A percentile compares a stretch with the other conserved stretches of the same genome.
Conservation (phyloP, 2,113 vertebrate species). For the Marcusenius ussheri region DNA sequence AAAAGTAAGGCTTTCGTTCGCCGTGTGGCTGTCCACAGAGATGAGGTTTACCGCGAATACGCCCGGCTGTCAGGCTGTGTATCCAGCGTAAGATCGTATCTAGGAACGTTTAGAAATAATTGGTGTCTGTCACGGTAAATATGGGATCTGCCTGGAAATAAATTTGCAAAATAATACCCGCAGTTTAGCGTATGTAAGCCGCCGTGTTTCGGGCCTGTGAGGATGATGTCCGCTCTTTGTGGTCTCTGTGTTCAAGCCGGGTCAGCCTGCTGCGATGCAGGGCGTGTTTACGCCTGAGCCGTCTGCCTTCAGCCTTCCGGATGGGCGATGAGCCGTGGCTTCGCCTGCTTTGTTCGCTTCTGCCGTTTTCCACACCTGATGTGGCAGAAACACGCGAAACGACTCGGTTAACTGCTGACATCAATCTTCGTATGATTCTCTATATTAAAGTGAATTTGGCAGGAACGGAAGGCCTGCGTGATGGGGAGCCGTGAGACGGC, state of each 20-base stretch:
- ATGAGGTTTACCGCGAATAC: not conserved
- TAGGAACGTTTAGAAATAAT: not conserved
- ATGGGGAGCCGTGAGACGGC: not conserved
- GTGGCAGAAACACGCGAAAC: not conserved
- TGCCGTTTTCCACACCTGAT: not conserved
- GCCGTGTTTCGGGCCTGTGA: not conserved
- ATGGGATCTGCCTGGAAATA: not conserved
- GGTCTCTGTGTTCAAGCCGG: not conserved
- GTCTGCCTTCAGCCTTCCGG: not conserved
- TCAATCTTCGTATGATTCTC: not conserved
- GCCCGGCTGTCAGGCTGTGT: not conserved
- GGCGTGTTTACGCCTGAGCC: not conserved
- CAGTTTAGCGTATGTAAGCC: not conserved
- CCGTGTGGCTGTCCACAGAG: not conserved
- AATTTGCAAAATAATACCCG: not conserved
- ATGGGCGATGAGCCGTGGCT: not conserved
- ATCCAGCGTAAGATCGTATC: not conserved
- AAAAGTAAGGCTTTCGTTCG: slow-evolving; percentile 1
- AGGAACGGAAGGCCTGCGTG: not conserved
- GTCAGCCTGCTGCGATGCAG: not conserved
- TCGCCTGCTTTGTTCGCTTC: not conserved
- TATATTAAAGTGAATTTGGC: not conserved
- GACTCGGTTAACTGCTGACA: not conserved
- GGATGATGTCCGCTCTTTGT: not conserved
- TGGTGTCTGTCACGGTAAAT: not conserved